Evolutionary conservation across 2,888 invertebrate genomes (phyloP), one percentile per base, ranked within the genome.

Genomic region (Drosophila nr. fundita): DNA sequence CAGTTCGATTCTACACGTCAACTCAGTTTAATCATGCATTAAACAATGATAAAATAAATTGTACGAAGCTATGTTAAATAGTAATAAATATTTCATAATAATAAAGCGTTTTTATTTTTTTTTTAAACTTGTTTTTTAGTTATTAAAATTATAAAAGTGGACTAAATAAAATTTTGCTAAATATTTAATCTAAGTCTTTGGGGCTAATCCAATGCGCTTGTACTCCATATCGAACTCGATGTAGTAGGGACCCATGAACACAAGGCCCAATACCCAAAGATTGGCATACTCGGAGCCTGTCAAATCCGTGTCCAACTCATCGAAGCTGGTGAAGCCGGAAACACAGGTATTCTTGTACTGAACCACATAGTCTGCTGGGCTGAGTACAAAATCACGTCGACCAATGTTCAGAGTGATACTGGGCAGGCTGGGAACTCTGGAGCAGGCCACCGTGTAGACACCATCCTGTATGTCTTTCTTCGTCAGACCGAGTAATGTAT

Each of bases 241-340:
- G 94, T 98, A 99, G 94, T 95, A 98, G 90, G 95, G 95, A 54
- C 98, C 98, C 92, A 99, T 97, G 94, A 99, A 99, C 75, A 98
- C 97, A 93, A 99, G 98, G 68, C 99, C 98, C 76, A 99, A 94
- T 93, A 99, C 98, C 99, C 99, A 99, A 82, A 98, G 94, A 10
- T 54, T 52, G 40, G 30, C 21, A 29, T 75, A 63, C 2, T 75
- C 66, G 0, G 30, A 63, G 30, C 61, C 73, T 1, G 29, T 40
- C 29, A 79, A 29, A 10, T 74, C 68, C 13, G 49, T 8, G 29
- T 53, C 74, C 70, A 1, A 45, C 4, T 64, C 73, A 97, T 95
- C 94, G 98, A 98, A 90, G 54, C 66, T 98, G 95, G 61, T 97
- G 94, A 99, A 99, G 59, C 98, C 99, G 80, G 97, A 97, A 82